These are phyloP conservation scores for Caretta caretta DNA, from an alignment of 2,113 vertebrate genomes.

Conservation along the genomic window DNA sequence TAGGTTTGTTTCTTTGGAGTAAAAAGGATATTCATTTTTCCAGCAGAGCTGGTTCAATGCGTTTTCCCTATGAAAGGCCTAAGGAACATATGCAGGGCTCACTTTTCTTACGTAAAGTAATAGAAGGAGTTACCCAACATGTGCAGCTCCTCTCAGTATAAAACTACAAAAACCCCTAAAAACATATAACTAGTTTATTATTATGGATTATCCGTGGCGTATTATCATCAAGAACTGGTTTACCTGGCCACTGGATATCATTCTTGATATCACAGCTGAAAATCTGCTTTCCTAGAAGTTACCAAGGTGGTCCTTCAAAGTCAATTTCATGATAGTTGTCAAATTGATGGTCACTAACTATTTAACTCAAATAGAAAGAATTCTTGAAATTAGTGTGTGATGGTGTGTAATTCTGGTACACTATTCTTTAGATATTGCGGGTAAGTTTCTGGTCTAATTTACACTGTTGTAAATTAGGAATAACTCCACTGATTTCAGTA, in stretches of 20 bases:
- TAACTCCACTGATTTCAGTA: background rate
- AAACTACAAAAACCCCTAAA: no score
- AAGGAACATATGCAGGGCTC: no score
- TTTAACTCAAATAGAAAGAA: background rate
- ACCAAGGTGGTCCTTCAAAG: background rate
- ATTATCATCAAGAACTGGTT: no score
- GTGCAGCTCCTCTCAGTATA: no score
- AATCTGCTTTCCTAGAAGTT: background rate
- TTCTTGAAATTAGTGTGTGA: background rate
- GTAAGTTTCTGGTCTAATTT: background rate
- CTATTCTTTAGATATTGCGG: background rate
- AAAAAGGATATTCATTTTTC: no score
- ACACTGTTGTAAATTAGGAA: background rate
- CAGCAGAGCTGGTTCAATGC: no score
- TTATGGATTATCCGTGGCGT: no score
- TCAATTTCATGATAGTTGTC: background rate
- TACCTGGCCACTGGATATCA: background rate
- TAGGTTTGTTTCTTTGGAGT: no score
- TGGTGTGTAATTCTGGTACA: background rate
- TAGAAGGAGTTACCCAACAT: no score
- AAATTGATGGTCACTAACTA: background rate
- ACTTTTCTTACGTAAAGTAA: no score
- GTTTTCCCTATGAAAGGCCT: no score
- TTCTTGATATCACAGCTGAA: background rate
- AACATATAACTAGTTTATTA: no score